Conservation (phyloP, 2,113 vertebrate genomes). For the Otolemur garnettii region DNA sequence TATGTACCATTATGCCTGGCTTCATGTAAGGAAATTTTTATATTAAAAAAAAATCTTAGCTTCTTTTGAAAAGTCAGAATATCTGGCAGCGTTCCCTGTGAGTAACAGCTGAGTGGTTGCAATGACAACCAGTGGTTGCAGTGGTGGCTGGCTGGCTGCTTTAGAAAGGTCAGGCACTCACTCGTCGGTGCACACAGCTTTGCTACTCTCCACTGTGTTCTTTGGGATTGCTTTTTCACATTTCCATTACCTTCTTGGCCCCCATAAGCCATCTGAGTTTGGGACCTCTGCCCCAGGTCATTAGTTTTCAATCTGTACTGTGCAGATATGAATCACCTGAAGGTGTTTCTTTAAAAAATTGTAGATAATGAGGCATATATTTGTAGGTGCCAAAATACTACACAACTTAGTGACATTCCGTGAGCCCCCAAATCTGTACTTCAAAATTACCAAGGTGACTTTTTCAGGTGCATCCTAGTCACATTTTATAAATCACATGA, state of each 20-base stretch:
- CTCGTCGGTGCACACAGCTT: not conserved
- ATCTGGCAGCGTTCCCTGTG: not conserved
- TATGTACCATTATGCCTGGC: no score
- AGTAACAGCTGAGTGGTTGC: slow-evolving; percentile 17
- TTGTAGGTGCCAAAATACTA: not conserved
- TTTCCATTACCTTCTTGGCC: slow-evolving; percentile 51
- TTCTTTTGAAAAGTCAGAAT: slow-evolving; percentile 42
- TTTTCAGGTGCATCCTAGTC: not conserved
- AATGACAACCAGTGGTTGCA: no score
- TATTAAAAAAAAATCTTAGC: slow-evolving; percentile 19
- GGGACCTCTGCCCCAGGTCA: slow-evolving; percentile 29
- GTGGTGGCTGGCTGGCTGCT: not conserved
- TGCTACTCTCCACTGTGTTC: slow-evolving; percentile 25
- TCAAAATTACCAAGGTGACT: slow-evolving; percentile 8
- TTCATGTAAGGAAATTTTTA: not conserved
- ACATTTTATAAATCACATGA: slow-evolving; percentile 27
- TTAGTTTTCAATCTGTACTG: slow-evolving; percentile 39
- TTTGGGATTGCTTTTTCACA: slow-evolving; percentile 55
- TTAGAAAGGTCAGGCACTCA: slow-evolving; percentile 53
- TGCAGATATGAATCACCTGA: not conserved
- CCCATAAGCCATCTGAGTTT: not conserved
- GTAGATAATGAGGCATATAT: not conserved
- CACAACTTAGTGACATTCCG: not conserved
- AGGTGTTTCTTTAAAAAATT: not conserved
- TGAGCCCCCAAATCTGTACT: not conserved